phyloP scores from a whole-genome alignment of 2,888 invertebrate genomes.

The Xanthia icteritia region DNA sequence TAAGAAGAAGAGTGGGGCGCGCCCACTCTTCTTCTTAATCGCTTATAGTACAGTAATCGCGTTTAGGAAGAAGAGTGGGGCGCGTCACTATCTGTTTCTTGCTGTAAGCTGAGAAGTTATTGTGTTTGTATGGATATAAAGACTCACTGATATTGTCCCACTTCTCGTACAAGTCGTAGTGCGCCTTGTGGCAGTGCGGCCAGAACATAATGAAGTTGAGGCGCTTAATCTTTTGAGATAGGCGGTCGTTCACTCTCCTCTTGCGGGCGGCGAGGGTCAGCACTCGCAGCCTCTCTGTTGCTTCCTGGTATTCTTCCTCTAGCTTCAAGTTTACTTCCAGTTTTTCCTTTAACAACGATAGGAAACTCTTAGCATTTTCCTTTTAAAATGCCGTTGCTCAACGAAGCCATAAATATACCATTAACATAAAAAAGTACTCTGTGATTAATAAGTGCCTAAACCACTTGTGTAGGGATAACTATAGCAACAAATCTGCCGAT shows the following conservation, averaged over 20 bases:
- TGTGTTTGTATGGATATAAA: not conserved
- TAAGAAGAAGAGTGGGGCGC: too few species aligned
- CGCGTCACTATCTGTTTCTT: too few species aligned
- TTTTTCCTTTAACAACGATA: slow-evolving; percentile 72
- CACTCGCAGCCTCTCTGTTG: slow-evolving; percentile 75
- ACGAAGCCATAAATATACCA: not conserved
- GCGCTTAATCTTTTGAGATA: slow-evolving; percentile 65
- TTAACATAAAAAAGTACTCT: too few species aligned
- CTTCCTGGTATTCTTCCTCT: slow-evolving; percentile 76
- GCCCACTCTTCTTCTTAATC: too few species aligned
- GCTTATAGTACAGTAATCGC: too few species aligned
- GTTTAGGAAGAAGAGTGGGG: too few species aligned
- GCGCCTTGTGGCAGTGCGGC: slow-evolving; percentile 86
- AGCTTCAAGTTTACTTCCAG: slow-evolving; percentile 72
- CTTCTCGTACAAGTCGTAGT: slow-evolving; percentile 85
- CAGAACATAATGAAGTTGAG: slow-evolving; percentile 86
- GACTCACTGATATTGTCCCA: slow-evolving; percentile 83
- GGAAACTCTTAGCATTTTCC: not conserved
- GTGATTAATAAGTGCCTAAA: not conserved
- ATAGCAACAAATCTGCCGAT: not conserved
- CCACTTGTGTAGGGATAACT: not conserved
- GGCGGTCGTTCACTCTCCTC: slow-evolving; percentile 80
- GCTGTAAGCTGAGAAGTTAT: not conserved
- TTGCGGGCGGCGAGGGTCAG: slow-evolving; percentile 84
- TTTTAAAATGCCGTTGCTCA: not conserved